A percentile compares a stretch with the other conserved stretches of the same genome.
These are phyloP conservation scores for Motacilla tschutschensis DNA, from an alignment of 2,113 vertebrate species.

Conservation along the genomic window DNA sequence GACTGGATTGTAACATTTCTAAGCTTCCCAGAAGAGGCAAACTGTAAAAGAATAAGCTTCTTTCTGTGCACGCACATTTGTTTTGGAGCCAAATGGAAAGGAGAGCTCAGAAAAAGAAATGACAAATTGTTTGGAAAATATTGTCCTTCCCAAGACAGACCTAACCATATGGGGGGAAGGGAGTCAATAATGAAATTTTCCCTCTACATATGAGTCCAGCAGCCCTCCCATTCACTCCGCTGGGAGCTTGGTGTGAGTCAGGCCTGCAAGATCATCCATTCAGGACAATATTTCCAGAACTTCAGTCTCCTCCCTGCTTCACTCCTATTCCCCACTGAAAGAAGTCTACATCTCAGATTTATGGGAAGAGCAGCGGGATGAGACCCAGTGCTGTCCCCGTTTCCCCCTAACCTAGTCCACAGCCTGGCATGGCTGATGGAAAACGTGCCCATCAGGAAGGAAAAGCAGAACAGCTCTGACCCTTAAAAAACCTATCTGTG, in stretches of 20 bases:
- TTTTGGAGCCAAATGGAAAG: conserved; percentile 46
- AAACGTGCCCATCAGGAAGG: rapidly evolving
- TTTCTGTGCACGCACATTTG: conserved; percentile 7
- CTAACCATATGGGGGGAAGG: neutral
- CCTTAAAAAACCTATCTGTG: neutral
- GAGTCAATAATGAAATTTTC: conserved; percentile 31
- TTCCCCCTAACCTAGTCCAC: neutral
- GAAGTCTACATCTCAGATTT: neutral
- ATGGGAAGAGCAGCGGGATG: neutral
- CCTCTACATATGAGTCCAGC: neutral
- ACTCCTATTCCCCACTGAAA: neutral
- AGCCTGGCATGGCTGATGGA: rapidly evolving
- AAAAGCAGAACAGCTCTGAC: neutral
- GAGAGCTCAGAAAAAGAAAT: conserved; percentile 8
- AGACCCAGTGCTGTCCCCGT: neutral
- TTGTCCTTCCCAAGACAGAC: conserved; percentile 33
- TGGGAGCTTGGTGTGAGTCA: conserved; percentile 54
- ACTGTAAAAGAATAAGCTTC: neutral
- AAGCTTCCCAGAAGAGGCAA: conserved; percentile 37
- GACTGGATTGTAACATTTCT: conserved; percentile 9
- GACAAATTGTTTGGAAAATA: conserved; percentile 55
- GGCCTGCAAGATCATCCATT: conserved; percentile 24
- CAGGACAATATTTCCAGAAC: conserved; percentile 33
- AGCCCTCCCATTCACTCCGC: conserved; percentile 15
- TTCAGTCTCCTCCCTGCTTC: conserved; percentile 29